phyloP scores from a whole-genome alignment of 1,140 invertebrate species.

The Cotesia typhae region DNA sequence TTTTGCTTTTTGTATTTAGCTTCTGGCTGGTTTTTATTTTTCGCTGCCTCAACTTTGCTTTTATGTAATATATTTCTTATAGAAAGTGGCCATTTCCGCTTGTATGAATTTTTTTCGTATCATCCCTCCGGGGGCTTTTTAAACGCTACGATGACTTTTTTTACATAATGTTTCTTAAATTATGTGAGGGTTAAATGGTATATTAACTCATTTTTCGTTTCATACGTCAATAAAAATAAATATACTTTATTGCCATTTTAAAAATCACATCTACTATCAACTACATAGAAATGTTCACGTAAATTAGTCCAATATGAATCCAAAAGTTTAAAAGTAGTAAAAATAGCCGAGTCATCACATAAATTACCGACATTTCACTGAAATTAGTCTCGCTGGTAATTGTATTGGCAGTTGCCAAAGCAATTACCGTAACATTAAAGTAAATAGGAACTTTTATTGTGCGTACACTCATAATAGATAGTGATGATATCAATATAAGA shows the following conservation, averaged over 20 bases:
- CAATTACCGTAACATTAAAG: slow-evolving; percentile 28
- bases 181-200: slow-evolving; percentile 4
- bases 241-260: too few relatives aligned
- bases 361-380: slow-evolving; percentile 5
- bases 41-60: not conserved
- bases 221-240: not conserved
- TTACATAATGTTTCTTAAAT: slow-evolving; percentile 2
- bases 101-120: slow-evolving; percentile 18
- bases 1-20: slow-evolving; percentile 19
- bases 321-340: too few relatives aligned
- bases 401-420: slow-evolving; percentile 27
- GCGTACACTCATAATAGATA: slow-evolving; percentile 41
- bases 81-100: slow-evolving; percentile 30
- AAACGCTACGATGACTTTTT: slow-evolving; percentile 20
- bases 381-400: slow-evolving; percentile 37
- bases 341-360: not conserved
- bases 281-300: too few relatives aligned
- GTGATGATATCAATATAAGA: not conserved
- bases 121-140: slow-evolving; percentile 3
- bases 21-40: slow-evolving; percentile 16
- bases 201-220: not conserved
- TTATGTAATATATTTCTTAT: slow-evolving; percentile 14
- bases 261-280: too few relatives aligned
- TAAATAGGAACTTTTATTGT: slow-evolving; percentile 34
- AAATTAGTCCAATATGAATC: too few relatives aligned